These are phyloP conservation scores for Girardinus metallicus DNA, from an alignment of 2,797 vertebrate species.

Conservation along the genomic window DNA sequence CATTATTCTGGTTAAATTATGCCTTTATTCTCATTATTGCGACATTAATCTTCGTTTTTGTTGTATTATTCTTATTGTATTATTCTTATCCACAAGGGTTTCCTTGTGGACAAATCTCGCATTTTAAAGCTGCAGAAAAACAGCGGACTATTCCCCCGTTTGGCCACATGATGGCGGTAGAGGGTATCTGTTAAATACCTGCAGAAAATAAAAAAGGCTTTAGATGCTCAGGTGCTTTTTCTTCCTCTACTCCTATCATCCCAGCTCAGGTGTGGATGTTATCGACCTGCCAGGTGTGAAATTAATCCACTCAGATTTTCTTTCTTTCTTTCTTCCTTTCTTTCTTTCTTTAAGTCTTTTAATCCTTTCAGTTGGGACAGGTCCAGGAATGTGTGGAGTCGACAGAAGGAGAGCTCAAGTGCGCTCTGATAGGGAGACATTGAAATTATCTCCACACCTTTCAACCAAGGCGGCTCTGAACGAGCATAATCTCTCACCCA, in stretches of 20 bases:
- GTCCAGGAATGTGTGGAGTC: constrained; percentile 36
- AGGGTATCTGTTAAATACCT: constrained; percentile 22
- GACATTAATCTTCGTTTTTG: no score
- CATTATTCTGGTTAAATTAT: no score
- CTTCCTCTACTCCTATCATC: constrained; percentile 9
- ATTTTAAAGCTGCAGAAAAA: background rate
- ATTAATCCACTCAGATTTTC: constrained; percentile 46
- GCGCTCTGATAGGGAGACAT: constrained; percentile 33
- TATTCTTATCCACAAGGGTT: no score
- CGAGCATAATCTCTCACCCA: constrained; percentile 45
- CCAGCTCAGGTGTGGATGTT: constrained; percentile 18
- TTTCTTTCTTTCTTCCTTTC: no score
- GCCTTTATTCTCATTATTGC: no score
- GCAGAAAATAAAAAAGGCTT: constrained; percentile 21
- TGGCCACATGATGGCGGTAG: constrained; percentile 60
- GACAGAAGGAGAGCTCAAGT: constrained; percentile 64
- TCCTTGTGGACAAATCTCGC: background rate
- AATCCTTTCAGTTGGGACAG: constrained; percentile 56
- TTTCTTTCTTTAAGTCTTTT: background rate
- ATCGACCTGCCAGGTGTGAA: constrained; percentile 25
- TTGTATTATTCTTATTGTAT: no score
- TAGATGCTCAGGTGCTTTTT: constrained; percentile 1
- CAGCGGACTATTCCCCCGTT: background rate
- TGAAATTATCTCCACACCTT: constrained; percentile 48
- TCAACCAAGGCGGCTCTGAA: constrained; percentile 54